phyloP scores from a whole-genome alignment of 2,888 invertebrate species.

The Drosophila robusta region DNA sequence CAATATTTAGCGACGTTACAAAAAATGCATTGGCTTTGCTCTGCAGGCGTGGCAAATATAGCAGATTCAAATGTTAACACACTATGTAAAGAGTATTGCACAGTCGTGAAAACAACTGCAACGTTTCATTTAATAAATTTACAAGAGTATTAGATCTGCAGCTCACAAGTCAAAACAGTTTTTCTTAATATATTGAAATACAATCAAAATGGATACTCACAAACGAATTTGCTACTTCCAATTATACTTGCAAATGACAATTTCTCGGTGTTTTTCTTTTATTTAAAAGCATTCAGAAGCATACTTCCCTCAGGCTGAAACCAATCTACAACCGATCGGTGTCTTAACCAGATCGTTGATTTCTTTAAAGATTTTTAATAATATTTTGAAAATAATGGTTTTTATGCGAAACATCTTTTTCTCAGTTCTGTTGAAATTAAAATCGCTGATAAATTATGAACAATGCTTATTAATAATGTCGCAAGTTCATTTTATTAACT shows the following conservation, averaged over 20 bases:
- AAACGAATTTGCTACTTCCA: neutral
- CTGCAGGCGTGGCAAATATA: too few relatives aligned
- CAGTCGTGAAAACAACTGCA: too few relatives aligned
- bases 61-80: too few relatives aligned
- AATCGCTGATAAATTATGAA: constrained; percentile 15
- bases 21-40: too few relatives aligned
- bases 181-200: neutral
- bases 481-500: neutral
- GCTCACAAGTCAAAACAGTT: too few relatives aligned
- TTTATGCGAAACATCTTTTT: neutral
- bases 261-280: neutral
- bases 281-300: neutral
- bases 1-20: too few relatives aligned
- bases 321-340: neutral
- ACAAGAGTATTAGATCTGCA: neutral
- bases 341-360: neutral
- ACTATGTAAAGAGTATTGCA: too few relatives aligned
- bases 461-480: constrained; percentile 7
- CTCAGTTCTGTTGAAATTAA: constrained; percentile 15
- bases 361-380: too few relatives aligned
- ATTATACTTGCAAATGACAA: constrained; percentile 17
- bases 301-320: neutral
- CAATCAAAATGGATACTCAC: neutral
- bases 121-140: neutral
- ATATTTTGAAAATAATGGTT: constrained; percentile 3